Percentiles rank a stretch among this genome's conserved stretches.
These are phyloP conservation scores for Microcebus jonahi DNA, from an alignment of 2,113 vertebrate genomes.

Conservation along the genomic window DNA sequence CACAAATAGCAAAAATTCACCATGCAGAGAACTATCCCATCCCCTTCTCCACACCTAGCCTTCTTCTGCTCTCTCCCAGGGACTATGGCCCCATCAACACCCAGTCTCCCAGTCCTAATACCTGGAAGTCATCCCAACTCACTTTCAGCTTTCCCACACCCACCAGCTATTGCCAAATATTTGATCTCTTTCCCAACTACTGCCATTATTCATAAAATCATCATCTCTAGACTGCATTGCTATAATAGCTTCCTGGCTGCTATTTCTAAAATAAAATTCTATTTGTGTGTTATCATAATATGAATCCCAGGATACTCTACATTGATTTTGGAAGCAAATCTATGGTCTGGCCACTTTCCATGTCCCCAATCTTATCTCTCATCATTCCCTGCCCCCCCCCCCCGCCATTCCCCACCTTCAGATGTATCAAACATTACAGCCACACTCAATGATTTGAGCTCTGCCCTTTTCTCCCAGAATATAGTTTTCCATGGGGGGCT, in stretches of 20 bases:
- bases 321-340: constrained; percentile 1
- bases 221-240: background rate
- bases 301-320: background rate
- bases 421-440: background rate
- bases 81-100: background rate
- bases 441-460: background rate
- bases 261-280: constrained; percentile 13
- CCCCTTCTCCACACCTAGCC: background rate
- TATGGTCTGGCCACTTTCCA: background rate
- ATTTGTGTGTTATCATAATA: background rate
- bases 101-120: constrained; percentile 6
- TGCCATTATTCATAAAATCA: background rate
- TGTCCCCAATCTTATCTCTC: background rate
- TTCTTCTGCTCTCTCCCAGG: background rate
- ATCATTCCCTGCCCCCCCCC: background rate
- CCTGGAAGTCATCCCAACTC: background rate
- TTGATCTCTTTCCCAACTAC: background rate
- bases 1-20: background rate
- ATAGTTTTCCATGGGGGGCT: background rate
- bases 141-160: background rate
- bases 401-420: background rate
- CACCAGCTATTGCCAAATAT: background rate
- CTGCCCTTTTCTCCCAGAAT: background rate
- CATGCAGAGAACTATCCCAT: background rate
- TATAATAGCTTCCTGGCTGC: background rate